A percentile compares a stretch with the other conserved stretches of the same genome.
Conservation (phyloP, 2,797 vertebrate species). For the Trachurus trachurus region DNA sequence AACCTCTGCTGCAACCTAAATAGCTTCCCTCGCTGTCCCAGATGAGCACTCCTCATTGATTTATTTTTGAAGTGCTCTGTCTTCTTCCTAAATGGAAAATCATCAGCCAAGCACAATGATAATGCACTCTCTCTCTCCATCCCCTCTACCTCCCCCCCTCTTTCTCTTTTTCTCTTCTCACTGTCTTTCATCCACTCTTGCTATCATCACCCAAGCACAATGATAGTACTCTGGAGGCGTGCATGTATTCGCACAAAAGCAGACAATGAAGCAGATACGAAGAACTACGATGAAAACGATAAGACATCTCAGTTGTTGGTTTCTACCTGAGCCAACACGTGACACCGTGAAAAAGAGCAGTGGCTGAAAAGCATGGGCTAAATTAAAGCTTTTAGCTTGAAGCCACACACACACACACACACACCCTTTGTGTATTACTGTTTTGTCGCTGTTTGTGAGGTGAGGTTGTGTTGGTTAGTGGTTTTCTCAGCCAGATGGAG, state of each 20-base stretch:
- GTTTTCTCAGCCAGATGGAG: conserved; percentile 68
- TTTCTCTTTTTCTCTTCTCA: conserved; percentile 16
- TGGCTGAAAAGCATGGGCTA: conserved; percentile 35
- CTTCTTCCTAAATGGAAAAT: conserved; percentile 66
- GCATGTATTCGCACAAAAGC: conserved; percentile 37
- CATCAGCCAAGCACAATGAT: conserved; percentile 58
- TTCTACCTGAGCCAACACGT: conserved; percentile 36
- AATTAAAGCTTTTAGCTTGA: conserved; percentile 45
- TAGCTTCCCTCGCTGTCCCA: conserved; percentile 45
- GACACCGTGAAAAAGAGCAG: conserved; percentile 14
- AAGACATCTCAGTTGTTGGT: conserved; percentile 26
- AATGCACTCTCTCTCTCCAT: conserved; percentile 31
- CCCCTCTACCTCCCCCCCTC: background rate
- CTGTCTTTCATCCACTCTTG: conserved; percentile 42
- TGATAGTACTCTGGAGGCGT: conserved; percentile 30
- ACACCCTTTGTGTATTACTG: conserved; percentile 12
- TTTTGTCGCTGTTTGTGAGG: conserved; percentile 24
- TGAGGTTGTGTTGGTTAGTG: conserved; percentile 45
- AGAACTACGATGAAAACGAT: conserved; percentile 20
- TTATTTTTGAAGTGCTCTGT: conserved; percentile 65
- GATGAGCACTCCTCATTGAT: conserved; percentile 62
- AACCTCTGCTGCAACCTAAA: conserved; percentile 54
- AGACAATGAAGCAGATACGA: conserved; percentile 46
- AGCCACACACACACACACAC: background rate
- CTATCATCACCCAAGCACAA: conserved; percentile 40